A percentile compares a stretch with the other conserved stretches of the same genome.
phyloP scores from a whole-genome alignment of 2,113 vertebrate species.

The Irena cyanogastra region DNA sequence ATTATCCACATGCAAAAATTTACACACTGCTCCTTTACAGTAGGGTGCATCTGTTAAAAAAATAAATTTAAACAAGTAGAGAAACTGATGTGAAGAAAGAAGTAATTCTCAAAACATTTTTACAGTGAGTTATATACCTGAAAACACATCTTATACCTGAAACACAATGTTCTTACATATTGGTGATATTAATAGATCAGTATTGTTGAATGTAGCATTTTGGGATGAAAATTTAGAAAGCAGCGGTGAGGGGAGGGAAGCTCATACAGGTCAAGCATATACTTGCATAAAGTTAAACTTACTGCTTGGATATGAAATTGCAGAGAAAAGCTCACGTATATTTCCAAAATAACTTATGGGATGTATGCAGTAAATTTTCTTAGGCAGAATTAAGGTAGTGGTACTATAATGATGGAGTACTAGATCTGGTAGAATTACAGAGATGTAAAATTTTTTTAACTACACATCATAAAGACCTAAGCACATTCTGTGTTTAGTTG shows the following conservation, averaged over 20 bases:
- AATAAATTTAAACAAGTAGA: neutral
- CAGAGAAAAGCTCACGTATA: neutral
- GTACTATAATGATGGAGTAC: neutral
- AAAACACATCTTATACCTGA: neutral
- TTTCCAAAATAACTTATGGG: neutral
- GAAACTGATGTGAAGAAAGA: neutral
- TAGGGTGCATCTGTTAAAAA: neutral
- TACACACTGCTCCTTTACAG: neutral
- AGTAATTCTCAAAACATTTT: neutral
- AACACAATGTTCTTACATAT: neutral
- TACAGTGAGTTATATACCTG: neutral
- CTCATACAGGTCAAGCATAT: neutral
- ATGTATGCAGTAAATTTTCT: neutral
- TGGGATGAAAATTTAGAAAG: neutral
- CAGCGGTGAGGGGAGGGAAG: fast-evolving
- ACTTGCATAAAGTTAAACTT: neutral
- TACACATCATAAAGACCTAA: fast-evolving
- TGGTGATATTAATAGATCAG: neutral
- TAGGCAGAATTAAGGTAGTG: neutral
- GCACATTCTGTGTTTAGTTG: neutral
- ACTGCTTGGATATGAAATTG: neutral
- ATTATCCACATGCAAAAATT: neutral
- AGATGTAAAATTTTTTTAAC: neutral
- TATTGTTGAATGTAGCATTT: neutral
- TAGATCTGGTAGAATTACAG: neutral